A percentile compares a stretch with the other conserved stretches of the same genome.
Evolutionary conservation across 2,113 vertebrate species (phyloP).

Genomic region (Amphiprion ocellaris): DNA sequence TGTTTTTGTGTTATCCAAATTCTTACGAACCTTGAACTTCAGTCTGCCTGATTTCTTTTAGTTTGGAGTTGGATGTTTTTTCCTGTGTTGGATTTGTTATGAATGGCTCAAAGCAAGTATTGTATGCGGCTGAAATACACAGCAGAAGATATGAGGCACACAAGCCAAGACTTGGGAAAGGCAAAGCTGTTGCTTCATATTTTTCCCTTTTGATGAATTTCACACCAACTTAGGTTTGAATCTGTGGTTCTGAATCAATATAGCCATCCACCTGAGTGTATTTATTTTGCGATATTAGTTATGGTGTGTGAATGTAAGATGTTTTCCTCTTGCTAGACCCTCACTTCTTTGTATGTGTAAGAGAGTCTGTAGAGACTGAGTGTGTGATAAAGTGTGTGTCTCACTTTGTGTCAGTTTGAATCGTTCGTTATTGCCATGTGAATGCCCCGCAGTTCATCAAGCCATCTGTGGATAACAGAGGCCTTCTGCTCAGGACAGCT

Average conservation of each 20-base stretch:
- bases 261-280: not conserved
- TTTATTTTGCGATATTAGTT: not conserved
- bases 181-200: too few relatives aligned
- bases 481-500: slow-evolving; percentile 49
- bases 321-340: not conserved
- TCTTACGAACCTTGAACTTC: too few relatives aligned
- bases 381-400: slow-evolving; percentile 1
- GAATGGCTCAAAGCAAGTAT: too few relatives aligned
- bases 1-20: too few relatives aligned
- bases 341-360: not conserved
- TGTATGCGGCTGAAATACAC: too few relatives aligned
- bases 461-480: slow-evolving; percentile 65
- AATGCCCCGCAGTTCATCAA: slow-evolving; percentile 63
- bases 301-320: not conserved
- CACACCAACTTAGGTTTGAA: not conserved
- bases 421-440: slow-evolving; percentile 33
- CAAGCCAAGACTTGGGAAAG: too few relatives aligned
- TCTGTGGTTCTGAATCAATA: not conserved
- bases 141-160: too few relatives aligned
- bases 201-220: too few relatives aligned
- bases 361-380: not conserved
- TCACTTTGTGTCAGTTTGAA: slow-evolving; percentile 31
- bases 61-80: too few relatives aligned
- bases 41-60: too few relatives aligned
- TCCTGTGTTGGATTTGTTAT: too few relatives aligned